Base-by-base conservation (phyloP, 37 sponge, comb jelly and placozoan genomes). In the Ianthella basta region DNA sequence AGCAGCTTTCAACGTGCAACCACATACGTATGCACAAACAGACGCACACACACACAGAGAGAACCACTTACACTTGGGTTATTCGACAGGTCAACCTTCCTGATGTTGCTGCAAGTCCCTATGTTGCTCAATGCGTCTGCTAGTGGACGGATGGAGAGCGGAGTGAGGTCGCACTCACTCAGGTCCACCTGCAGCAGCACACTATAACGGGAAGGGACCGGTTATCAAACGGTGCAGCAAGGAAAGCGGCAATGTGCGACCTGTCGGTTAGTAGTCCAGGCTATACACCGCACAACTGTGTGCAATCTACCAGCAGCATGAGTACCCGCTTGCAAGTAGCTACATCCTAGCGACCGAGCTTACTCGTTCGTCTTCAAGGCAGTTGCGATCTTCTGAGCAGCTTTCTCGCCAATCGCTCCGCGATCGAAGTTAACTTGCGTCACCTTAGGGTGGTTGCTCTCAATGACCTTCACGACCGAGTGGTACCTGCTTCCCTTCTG, bases 341-440 rank as follows among this genome's bases (percentile, higher is more conserved):
- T 15, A 56, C 15, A 56, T 56, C 15, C 59, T 19, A 15, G 59
- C 59, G 16, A 56, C 59, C 18, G 16, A 5, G 59, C 75, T 79
- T 36, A 94, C 95, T 82, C 86, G 84, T 94, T 94, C 61, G 54
- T 60, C 41, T 86, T 85, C 64, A 94, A 75, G 4, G 92, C 89
- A 15, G 83, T 87, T 4, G 83, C 69, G 14, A 94, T 78, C 35
- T 90, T 89, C 60, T 87, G 65, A 30, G 84, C 82, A 15, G 63
- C 72, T 66, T 88, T 94, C 33, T 94, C 89, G 27, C 86, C 25
- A 34, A 91, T 69, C 18, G 74, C 80, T 20, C 66, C 24, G 0
- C 80, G 80, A 8, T 86, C 89, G 19, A 94, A 59, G n/a, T 80
- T 60, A 41, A 94, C 84, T 56, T 83, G 85, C 24, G 79, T 82